Evolutionary conservation across 1,140 invertebrate species (phyloP), one percentile per base, ranked within the genome.

Genomic region (Plectrocnemia conspersa): DNA sequence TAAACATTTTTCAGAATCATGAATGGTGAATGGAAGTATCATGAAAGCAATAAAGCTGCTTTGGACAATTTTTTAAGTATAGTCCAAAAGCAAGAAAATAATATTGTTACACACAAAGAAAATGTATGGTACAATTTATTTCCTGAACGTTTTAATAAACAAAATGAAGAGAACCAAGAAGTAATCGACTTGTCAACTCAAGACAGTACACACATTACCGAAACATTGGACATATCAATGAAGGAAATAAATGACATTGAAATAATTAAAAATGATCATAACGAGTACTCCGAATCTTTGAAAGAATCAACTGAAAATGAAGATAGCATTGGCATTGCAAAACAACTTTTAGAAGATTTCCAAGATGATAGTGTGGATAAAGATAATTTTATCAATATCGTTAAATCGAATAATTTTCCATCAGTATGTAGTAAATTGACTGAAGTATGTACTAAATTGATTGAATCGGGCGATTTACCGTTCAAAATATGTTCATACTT

Each of bases 401-500:
- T 29, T 7, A 6, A 29, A 6, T n/a, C 6, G 6, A 6, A n/a
- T 29, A 7, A 29, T 29, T n/a, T n/a, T n/a, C n/a, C n/a, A n/a
- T n/a, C n/a, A n/a, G n/a, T n/a, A n/a, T n/a, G n/a, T n/a, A n/a
- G n/a, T n/a, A n/a, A n/a, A n/a, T n/a, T n/a, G n/a, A n/a, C n/a
- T n/a, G n/a, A n/a, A n/a, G n/a, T n/a, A n/a, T n/a, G 21, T 44
- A 21, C n/a, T 4, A 44, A 23, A n/a, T 3, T 44, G 13, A 15
- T n/a, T 15, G 19, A 44, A 21, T 25, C 4, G 25, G 10, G 6
- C 19, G 21, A 23, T 10, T 23, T 23, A 18, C 9, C 11, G 13
- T 44, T 44, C 4, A n/a, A 23, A 44, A 44, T n/a, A 44, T 44
- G 3, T 44, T 19, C 21, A 9, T 44, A 23, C 25, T 23, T 24